These are phyloP conservation scores for Amphiprion ocellaris DNA, from an alignment of 2,113 vertebrate genomes.

Conservation along the genomic window DNA sequence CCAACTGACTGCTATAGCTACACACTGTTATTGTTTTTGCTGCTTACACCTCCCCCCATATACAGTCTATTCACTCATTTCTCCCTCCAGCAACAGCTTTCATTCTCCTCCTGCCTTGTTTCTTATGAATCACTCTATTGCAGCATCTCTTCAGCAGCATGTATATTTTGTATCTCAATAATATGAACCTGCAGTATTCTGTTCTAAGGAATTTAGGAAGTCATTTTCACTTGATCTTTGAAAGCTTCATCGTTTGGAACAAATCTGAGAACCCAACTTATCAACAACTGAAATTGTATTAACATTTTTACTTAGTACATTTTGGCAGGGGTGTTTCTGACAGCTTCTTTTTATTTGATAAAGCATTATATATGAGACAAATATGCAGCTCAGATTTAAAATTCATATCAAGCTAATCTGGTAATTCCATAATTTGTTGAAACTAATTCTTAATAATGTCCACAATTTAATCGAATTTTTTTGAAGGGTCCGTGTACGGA, in stretches of 20 bases:
- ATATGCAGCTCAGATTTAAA: not conserved
- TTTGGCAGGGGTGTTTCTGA: slow-evolving; percentile 5
- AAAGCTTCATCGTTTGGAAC: slow-evolving; percentile 21
- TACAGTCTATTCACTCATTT: slow-evolving; percentile 7
- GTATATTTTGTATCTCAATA: slow-evolving; percentile 46
- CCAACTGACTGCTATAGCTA: not conserved
- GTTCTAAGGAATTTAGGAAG: slow-evolving; percentile 22
- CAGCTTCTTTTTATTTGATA: slow-evolving; percentile 16
- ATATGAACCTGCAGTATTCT: slow-evolving; percentile 32
- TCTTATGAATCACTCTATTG: slow-evolving; percentile 33
- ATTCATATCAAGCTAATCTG: not conserved
- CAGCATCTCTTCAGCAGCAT: slow-evolving; percentile 25
- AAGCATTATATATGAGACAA: slow-evolving; percentile 9
- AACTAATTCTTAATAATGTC: not conserved
- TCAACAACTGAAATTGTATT: not conserved
- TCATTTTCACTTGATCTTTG: slow-evolving; percentile 11
- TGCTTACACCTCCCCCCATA: not conserved
- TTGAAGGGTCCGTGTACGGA: not conserved
- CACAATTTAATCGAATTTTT: slow-evolving; percentile 12
- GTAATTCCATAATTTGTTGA: slow-evolving; percentile 1
- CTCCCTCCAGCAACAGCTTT: not conserved
- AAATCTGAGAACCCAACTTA: slow-evolving; percentile 10
- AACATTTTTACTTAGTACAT: slow-evolving; percentile 31
- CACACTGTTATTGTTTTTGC: slow-evolving; percentile 4
- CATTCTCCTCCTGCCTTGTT: slow-evolving; percentile 14